A percentile compares a stretch with the other conserved stretches of the same genome.
phyloP scores from a whole-genome alignment of 1,140 invertebrate genomes.

The Leptestheria dahalacensis region DNA sequence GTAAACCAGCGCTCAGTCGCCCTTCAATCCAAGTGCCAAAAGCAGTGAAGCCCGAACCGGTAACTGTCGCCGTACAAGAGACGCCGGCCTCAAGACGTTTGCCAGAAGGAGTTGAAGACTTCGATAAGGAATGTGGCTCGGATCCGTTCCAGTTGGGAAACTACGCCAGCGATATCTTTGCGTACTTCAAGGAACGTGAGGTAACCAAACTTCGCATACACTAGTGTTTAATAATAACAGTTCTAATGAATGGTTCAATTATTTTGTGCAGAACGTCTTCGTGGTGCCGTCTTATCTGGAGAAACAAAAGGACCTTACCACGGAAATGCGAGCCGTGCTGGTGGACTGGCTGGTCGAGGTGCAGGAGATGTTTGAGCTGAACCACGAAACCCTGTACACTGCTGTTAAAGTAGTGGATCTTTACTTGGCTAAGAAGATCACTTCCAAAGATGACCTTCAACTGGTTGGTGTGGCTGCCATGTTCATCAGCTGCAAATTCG shows the following conservation, averaged over 20 bases:
- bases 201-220: slow-evolving; percentile 28
- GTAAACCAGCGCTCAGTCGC: not conserved
- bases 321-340: slow-evolving; percentile 76
- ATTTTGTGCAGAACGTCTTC: slow-evolving; percentile 39
- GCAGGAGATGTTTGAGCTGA: slow-evolving; percentile 92
- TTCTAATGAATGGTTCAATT: not conserved
- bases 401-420: slow-evolving; percentile 90
- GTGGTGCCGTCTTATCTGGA: slow-evolving; percentile 61
- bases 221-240: not conserved
- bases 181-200: slow-evolving; percentile 78
- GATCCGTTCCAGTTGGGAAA: slow-evolving; percentile 70
- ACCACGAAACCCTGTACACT: slow-evolving; percentile 94
- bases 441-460: slow-evolving; percentile 60
- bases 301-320: slow-evolving; percentile 53
- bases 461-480: slow-evolving; percentile 77
- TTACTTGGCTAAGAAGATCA: slow-evolving; percentile 55
- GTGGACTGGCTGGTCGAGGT: slow-evolving; percentile 99
- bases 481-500: slow-evolving; percentile 91
- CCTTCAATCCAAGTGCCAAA: not conserved
- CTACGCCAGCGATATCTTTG: slow-evolving; percentile 89
- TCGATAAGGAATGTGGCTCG: slow-evolving; percentile 67
- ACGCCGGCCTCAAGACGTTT: slow-evolving; percentile 16
- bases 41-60: not conserved
- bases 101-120: slow-evolving; percentile 51
- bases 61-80: not conserved